These are phyloP conservation scores for Carcinoscorpius rotundicauda DNA, from an alignment of 1,140 invertebrate species.

Conservation along the genomic window DNA sequence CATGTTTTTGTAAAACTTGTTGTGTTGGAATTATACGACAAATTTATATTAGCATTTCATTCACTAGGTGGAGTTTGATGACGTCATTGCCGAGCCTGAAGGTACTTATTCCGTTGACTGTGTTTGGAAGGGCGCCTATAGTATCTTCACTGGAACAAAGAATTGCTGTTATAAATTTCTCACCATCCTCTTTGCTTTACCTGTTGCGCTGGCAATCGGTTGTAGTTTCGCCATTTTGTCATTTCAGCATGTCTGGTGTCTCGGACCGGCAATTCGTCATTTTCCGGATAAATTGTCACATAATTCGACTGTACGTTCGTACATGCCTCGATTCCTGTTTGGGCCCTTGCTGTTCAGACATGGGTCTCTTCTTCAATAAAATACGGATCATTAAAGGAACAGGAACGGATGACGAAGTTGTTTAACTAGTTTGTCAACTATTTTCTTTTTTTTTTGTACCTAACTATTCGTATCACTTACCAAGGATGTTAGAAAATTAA, in stretches of 20 bases:
- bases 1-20: too few species aligned
- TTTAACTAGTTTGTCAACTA: too few species aligned
- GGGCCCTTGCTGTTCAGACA: slow-evolving; percentile 45
- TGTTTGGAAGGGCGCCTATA: slow-evolving; percentile 55
- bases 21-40: too few species aligned
- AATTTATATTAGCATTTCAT: too few species aligned
- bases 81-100: slow-evolving; percentile 63
- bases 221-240: slow-evolving; percentile 58
- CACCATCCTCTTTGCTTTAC: slow-evolving; percentile 49
- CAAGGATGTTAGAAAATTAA: too few species aligned
- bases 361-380: slow-evolving; percentile 49
- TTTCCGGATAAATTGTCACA: slow-evolving; percentile 50
- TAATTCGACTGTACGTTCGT: slow-evolving; percentile 42
- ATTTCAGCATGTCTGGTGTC: slow-evolving; percentile 63
- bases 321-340: slow-evolving; percentile 46
- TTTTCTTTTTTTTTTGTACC: too few species aligned
- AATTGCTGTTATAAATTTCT: slow-evolving; percentile 56
- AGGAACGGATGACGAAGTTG: not conserved
- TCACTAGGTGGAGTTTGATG: slow-evolving; percentile 54
- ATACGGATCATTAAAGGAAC: slow-evolving; percentile 38
- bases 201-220: slow-evolving; percentile 52
- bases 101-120: slow-evolving; percentile 56
- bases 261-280: slow-evolving; percentile 47
- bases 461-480: too few species aligned
- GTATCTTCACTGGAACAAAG: slow-evolving; percentile 52